phyloP scores from a whole-genome alignment of 2,797 vertebrate species.

The Sebastes umbrosus region DNA sequence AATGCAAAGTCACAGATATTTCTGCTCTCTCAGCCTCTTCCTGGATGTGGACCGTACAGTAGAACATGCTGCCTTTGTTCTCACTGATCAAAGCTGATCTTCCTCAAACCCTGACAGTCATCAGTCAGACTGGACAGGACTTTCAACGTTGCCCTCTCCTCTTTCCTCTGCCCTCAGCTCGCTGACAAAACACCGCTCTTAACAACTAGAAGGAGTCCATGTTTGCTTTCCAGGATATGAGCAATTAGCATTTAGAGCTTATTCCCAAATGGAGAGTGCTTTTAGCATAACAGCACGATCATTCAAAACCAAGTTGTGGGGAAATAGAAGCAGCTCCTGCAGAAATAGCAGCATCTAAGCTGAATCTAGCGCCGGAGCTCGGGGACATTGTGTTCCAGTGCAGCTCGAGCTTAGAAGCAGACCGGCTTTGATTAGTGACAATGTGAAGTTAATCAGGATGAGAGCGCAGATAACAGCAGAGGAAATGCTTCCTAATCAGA shows the following conservation, averaged over 20 bases:
- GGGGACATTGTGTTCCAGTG: conserved; percentile 38
- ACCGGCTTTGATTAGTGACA: conserved; percentile 55
- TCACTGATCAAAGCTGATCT: conserved; percentile 47
- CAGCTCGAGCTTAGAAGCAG: conserved; percentile 22
- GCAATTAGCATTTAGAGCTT: conserved; percentile 36
- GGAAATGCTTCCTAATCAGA: conserved; percentile 43
- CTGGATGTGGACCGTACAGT: background rate
- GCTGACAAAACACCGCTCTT: background rate
- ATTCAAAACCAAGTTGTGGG: conserved; percentile 15
- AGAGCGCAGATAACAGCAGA: conserved; percentile 39
- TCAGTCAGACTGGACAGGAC: conserved; percentile 41
- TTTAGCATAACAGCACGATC: conserved; percentile 35
- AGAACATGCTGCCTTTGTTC: conserved; percentile 32
- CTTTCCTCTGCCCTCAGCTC: background rate
- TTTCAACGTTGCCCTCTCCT: conserved; percentile 7
- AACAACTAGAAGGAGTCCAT: conserved; percentile 7
- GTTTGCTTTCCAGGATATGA: conserved; percentile 44
- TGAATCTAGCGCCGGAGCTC: conserved; percentile 20
- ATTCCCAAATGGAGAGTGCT: conserved; percentile 29
- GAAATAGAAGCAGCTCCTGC: conserved; percentile 1
- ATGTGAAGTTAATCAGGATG: conserved; percentile 53
- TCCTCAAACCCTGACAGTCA: conserved; percentile 30
- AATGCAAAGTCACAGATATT: background rate
- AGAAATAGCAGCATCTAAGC: conserved; percentile 13
- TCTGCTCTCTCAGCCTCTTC: conserved; percentile 14